Conservation (phyloP, 2,113 vertebrate genomes). For the Grammomys dolichurus region DNA sequence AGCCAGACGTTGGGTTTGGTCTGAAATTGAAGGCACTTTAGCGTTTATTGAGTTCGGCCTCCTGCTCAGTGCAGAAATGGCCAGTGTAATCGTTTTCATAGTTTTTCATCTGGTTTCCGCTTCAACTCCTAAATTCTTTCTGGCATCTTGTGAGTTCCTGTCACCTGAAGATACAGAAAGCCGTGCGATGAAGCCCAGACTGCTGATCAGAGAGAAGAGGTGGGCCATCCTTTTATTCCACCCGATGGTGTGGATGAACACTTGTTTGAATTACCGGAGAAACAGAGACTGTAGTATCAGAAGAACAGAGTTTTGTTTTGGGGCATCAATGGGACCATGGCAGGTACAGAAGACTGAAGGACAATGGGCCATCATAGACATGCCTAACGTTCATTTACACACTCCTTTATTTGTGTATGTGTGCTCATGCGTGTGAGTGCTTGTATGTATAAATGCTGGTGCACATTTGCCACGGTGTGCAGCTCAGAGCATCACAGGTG, state of each 20-base stretch:
- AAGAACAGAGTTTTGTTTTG: slow-evolving; percentile 48
- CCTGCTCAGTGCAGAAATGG: slow-evolving; percentile 23
- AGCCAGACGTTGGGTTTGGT: not conserved
- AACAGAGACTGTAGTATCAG: not conserved
- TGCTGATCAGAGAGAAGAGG: not conserved
- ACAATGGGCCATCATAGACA: not conserved
- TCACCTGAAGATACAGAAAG: not conserved
- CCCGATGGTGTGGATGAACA: not conserved
- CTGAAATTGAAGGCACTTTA: slow-evolving; percentile 30
- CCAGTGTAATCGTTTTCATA: not conserved
- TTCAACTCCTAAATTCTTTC: slow-evolving; percentile 34
- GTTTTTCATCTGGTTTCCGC: not conserved
- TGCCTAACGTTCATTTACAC: not conserved
- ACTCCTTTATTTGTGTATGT: not conserved
- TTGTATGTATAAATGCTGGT: not conserved
- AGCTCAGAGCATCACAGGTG: not conserved
- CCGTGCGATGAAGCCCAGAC: not conserved
- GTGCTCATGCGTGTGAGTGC: too few relatives aligned
- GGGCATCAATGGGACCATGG: not conserved
- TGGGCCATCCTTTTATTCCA: not conserved
- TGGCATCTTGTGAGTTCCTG: not conserved
- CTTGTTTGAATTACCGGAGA: slow-evolving; percentile 36
- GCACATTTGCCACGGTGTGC: not conserved
- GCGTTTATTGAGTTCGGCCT: slow-evolving; percentile 22
- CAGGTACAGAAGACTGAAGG: not conserved